phyloP scores from a whole-genome alignment of 2,888 invertebrate species.

The Lithophane semibrunnea region DNA sequence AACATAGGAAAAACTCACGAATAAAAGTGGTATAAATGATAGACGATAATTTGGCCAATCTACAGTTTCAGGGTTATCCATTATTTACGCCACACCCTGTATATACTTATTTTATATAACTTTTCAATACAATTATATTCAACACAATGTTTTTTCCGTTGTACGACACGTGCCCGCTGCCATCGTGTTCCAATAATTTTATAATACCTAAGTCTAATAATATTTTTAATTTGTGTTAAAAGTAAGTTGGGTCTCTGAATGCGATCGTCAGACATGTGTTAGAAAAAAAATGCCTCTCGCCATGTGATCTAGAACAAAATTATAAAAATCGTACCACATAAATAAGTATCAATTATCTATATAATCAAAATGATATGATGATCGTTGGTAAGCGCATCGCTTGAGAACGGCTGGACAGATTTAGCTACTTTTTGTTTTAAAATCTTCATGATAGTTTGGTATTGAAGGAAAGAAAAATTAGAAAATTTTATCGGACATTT shows the following conservation, averaged over 20 bases:
- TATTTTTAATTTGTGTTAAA: constrained; percentile 33
- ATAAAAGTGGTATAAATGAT: too few species aligned
- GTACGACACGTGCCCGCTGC: constrained; percentile 15
- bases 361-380: neutral
- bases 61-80: too few species aligned
- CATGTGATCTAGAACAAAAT: neutral
- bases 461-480: neutral
- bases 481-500: neutral
- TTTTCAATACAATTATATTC: neutral
- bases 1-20: too few species aligned
- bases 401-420: neutral
- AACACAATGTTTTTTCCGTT: neutral
- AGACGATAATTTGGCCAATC: too few species aligned
- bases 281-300: too few species aligned
- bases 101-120: too few species aligned
- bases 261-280: neutral
- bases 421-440: neutral
- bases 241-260: constrained; percentile 4
- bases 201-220: neutral
- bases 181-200: constrained; percentile 12
- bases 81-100: too few species aligned
- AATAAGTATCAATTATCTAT: too few species aligned
- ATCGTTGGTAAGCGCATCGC: neutral
- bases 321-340: neutral
- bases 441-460: neutral